phyloP scores from a whole-genome alignment of 1,140 invertebrate genomes.

The Sitophilus oryzae region DNA sequence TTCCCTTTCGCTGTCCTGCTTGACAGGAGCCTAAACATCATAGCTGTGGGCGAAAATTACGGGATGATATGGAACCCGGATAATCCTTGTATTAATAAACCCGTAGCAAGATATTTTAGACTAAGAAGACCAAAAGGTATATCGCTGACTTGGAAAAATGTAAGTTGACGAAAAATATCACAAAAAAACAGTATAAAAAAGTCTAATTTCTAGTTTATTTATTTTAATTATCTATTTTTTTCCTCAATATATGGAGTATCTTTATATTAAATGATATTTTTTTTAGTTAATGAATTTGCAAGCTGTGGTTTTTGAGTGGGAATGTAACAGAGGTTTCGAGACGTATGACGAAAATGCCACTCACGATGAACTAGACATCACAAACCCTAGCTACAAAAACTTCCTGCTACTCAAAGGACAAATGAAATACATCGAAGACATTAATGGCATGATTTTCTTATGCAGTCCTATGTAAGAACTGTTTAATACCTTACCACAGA shows the following conservation, averaged over 20 bases:
- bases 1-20: constrained; percentile 71
- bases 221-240: background rate
- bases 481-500: background rate
- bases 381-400: constrained; percentile 39
- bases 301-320: constrained; percentile 39
- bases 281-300: constrained; percentile 33
- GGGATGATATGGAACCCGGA: constrained; percentile 63
- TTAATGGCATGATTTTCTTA: constrained; percentile 73
- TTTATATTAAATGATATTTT: constrained; percentile 5
- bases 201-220: too few relatives aligned
- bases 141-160: constrained; percentile 66
- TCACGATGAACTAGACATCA: constrained; percentile 1
- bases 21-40: constrained; percentile 56
- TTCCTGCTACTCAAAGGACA: constrained; percentile 74
- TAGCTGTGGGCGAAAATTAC: constrained; percentile 65
- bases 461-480: constrained; percentile 73
- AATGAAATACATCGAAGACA: constrained; percentile 73
- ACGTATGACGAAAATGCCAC: constrained; percentile 1
- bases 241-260: background rate
- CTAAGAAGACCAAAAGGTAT: constrained; percentile 69
- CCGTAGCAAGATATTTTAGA: constrained; percentile 61
- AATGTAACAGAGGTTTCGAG: constrained; percentile 33
- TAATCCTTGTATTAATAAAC: constrained; percentile 54
- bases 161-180: too few relatives aligned
- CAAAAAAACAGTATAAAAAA: too few relatives aligned